Evolutionary conservation across 2,113 vertebrate species (phyloP).

Genomic region (Azemiops feae): DNA sequence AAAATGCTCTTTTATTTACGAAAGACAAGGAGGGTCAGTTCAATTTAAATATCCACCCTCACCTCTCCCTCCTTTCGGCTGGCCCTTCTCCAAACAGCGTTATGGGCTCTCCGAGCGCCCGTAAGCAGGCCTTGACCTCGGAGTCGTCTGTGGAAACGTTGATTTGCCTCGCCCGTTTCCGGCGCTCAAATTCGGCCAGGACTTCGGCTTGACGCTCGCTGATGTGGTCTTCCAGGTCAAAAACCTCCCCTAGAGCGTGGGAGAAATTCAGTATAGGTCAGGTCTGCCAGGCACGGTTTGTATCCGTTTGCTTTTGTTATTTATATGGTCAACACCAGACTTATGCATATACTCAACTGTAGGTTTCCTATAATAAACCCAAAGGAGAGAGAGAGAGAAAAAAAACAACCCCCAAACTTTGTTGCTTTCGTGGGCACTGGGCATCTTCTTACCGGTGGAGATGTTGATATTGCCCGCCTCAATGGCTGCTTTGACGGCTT

Average conservation of each 20-base stretch:
- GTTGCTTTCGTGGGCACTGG: neutral
- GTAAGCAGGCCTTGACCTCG: slow-evolving; percentile 92
- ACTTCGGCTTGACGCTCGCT: slow-evolving; percentile 92
- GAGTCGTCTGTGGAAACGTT: slow-evolving; percentile 94
- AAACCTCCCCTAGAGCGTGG: slow-evolving; percentile 78
- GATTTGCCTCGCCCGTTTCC: slow-evolving; percentile 91
- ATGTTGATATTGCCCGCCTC: slow-evolving; percentile 96
- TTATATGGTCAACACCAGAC: no score
- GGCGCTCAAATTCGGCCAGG: slow-evolving; percentile 91
- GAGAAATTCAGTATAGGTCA: neutral
- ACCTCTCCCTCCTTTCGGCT: slow-evolving; percentile 93
- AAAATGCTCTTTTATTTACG: neutral
- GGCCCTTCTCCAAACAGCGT: slow-evolving; percentile 94
- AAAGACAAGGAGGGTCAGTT: neutral
- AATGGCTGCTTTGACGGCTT: slow-evolving; percentile 85
- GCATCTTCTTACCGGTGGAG: slow-evolving; percentile 79
- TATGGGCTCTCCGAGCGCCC: slow-evolving; percentile 91
- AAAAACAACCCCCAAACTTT: neutral
- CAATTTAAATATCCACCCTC: accelerated
- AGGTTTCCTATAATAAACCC: neutral
- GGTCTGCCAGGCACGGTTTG: no score
- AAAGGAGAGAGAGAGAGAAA: neutral
- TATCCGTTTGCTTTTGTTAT: no score
- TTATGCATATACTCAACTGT: neutral
- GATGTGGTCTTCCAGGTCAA: slow-evolving; percentile 92